A percentile compares a stretch with the other conserved stretches of the same genome.
These are phyloP conservation scores for Nothocercus julius DNA, from an alignment of 2,113 vertebrate genomes.

Conservation along the genomic window DNA sequence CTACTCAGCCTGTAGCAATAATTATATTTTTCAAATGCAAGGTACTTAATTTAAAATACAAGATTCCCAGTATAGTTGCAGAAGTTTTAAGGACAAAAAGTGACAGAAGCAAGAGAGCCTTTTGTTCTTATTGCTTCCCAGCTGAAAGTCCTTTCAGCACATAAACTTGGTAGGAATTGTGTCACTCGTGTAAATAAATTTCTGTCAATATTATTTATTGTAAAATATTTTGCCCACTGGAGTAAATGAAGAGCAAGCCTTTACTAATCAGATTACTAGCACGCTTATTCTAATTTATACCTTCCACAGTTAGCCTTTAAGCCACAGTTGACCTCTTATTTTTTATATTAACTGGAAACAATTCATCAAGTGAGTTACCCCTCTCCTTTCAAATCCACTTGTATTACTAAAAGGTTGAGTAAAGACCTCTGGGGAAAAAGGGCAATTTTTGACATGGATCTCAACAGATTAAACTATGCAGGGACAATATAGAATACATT, in stretches of 20 bases:
- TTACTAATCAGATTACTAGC: conserved; percentile 66
- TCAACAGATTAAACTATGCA: conserved; percentile 85
- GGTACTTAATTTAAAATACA: conserved; percentile 69
- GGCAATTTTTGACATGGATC: conserved; percentile 86
- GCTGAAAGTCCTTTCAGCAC: background rate
- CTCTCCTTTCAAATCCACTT: conserved; percentile 79
- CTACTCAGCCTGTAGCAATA: conserved; percentile 71
- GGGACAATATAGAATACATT: conserved; percentile 84
- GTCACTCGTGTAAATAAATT: conserved; percentile 55
- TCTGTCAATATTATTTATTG: conserved; percentile 67
- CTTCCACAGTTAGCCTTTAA: conserved; percentile 60
- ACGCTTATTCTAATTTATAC: conserved; percentile 69
- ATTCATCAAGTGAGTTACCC: conserved; percentile 79
- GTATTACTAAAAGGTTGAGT: conserved; percentile 81
- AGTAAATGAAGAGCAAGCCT: conserved; percentile 46
- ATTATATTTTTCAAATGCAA: conserved; percentile 77
- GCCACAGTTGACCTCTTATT: conserved; percentile 72
- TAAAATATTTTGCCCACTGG: conserved; percentile 58
- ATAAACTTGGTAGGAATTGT: background rate
- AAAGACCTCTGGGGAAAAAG: conserved; percentile 82
- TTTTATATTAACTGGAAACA: conserved; percentile 80
- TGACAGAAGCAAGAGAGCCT: conserved; percentile 14
- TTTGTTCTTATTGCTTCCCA: conserved; percentile 23
- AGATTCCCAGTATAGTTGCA: conserved; percentile 67
- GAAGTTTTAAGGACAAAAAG: conserved; percentile 65